phyloP scores from a whole-genome alignment of 2,113 vertebrate genomes.

The Phainopepla nitens region DNA sequence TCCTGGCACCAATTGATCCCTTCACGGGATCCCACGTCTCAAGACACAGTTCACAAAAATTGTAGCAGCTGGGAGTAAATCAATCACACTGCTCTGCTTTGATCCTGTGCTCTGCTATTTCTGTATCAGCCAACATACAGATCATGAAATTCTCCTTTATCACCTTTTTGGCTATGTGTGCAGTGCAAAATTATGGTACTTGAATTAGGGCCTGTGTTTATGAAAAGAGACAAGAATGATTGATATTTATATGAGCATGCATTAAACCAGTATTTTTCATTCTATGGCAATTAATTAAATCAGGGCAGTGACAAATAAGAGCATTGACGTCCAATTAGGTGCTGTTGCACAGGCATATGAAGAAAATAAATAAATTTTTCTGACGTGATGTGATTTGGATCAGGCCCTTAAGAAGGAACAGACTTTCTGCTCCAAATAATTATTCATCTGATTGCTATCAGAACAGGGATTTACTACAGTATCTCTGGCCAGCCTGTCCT shows the following conservation, averaged over 20 bases:
- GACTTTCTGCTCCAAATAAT: background rate
- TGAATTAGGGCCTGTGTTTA: constrained; percentile 3
- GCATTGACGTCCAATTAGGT: background rate
- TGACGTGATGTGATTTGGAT: background rate
- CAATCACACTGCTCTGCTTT: background rate
- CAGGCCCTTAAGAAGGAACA: background rate
- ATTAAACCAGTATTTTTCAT: constrained; percentile 39
- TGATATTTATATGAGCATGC: background rate
- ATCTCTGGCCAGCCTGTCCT: background rate
- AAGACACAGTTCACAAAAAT: background rate
- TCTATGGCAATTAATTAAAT: background rate
- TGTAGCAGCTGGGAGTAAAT: background rate
- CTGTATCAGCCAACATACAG: background rate
- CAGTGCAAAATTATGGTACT: background rate
- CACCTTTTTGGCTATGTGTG: background rate
- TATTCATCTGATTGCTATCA: background rate
- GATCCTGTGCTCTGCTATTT: background rate
- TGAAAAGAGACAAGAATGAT: background rate
- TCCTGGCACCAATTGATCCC: background rate
- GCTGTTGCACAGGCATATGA: background rate
- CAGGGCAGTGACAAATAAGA: background rate
- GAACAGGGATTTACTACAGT: background rate
- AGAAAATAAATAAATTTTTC: background rate
- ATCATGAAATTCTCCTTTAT: constrained; percentile 21
- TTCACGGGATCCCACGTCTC: background rate